phyloP scores from a whole-genome alignment of 2,888 invertebrate species.

The Reticulitermes lucifugus region DNA sequence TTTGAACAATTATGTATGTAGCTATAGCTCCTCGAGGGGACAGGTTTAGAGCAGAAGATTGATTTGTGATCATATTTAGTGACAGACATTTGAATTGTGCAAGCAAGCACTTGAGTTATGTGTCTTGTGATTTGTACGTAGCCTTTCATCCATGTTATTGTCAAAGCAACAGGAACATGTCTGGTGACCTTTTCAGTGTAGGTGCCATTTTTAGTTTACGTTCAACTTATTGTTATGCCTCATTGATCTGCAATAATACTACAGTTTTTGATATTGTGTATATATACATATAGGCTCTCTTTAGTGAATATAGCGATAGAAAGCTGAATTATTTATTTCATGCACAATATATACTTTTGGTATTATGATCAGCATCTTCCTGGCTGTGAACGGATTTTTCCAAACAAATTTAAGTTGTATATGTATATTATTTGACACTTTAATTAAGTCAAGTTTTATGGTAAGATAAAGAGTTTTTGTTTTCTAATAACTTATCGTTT shows the following conservation, averaged over 20 bases:
- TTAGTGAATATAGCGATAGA: background rate
- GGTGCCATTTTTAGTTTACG: background rate
- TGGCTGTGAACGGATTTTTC: too few species aligned
- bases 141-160: background rate
- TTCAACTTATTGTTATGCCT: too few species aligned
- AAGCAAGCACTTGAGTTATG: background rate
- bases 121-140: constrained; percentile 13
- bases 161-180: background rate
- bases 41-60: background rate
- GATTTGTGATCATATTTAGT: background rate
- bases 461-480: too few species aligned
- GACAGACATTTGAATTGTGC: background rate
- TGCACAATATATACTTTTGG: too few species aligned
- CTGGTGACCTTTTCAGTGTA: background rate
- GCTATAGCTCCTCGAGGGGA: background rate
- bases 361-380: too few species aligned
- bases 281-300: too few species aligned
- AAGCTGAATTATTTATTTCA: background rate
- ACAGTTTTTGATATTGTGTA: background rate
- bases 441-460: too few species aligned
- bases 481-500: too few species aligned
- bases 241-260: background rate
- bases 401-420: too few species aligned
- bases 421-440: too few species aligned
- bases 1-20: constrained; percentile 2